Conservation (phyloP, 2,113 vertebrate genomes). For the Ornithorhynchus anatinus region DNA sequence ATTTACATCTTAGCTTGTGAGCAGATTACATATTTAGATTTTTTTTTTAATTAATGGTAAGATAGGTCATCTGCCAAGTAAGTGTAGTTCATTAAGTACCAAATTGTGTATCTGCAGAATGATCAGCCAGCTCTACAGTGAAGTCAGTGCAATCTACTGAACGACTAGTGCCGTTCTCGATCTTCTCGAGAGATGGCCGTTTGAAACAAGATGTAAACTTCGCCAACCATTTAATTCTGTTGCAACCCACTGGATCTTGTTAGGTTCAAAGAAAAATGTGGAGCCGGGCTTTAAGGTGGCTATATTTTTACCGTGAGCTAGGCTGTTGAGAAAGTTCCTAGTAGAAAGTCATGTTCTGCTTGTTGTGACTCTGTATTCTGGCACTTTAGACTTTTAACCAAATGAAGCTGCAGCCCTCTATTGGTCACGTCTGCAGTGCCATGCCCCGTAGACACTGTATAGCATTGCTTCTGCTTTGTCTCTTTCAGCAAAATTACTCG, state of each 20-base stretch:
- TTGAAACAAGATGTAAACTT: neutral
- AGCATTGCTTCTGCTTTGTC: neutral
- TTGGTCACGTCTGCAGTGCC: neutral
- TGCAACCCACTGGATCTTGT: neutral
- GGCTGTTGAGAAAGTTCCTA: neutral
- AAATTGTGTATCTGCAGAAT: slow-evolving; percentile 26
- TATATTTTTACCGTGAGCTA: neutral
- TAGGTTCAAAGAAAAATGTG: slow-evolving; percentile 13
- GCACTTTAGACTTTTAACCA: slow-evolving; percentile 20
- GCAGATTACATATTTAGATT: slow-evolving; percentile 15
- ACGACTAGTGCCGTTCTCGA: slow-evolving; percentile 10
- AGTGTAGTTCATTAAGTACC: neutral
- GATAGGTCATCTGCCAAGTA: slow-evolving; percentile 11
- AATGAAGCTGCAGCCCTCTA: slow-evolving; percentile 4
- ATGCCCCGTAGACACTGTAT: neutral
- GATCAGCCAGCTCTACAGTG: neutral
- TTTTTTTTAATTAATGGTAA: slow-evolving; percentile 39
- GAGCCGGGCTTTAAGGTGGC: neutral
- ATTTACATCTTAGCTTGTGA: slow-evolving; percentile 22
- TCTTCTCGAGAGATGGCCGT: neutral
- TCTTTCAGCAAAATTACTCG: neutral
- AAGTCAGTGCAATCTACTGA: slow-evolving; percentile 16
- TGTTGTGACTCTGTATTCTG: neutral
- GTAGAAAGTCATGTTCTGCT: neutral
- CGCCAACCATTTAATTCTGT: neutral